These are phyloP conservation scores for Ganaspis brasiliensis DNA, from an alignment of 2,888 invertebrate genomes.

Conservation along the genomic window DNA sequence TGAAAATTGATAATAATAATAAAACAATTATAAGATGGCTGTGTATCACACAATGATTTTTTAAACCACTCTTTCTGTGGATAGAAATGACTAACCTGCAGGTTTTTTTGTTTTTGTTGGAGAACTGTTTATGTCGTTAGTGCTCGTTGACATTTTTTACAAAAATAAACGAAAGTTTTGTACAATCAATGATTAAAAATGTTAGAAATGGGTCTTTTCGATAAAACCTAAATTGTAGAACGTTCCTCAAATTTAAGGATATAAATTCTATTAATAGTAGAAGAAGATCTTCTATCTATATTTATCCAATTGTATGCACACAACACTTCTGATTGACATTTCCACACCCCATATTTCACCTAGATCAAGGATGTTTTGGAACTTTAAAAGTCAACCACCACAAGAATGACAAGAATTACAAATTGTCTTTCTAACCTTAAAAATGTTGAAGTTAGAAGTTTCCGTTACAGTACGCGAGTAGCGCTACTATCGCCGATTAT, in stretches of 20 bases:
- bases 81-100: slow-evolving; percentile 69
- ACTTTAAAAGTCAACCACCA: background rate
- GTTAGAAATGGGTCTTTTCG: background rate
- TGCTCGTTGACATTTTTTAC: slow-evolving; percentile 54
- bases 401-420: too few relatives aligned
- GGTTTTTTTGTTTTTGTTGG: slow-evolving; percentile 77
- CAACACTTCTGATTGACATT: slow-evolving; percentile 16
- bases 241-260: too few relatives aligned
- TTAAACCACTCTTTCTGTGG: slow-evolving; percentile 33
- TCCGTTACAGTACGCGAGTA: background rate
- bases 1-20: background rate
- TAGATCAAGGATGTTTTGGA: background rate
- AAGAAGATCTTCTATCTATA: too few relatives aligned
- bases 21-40: background rate
- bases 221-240: too few relatives aligned
- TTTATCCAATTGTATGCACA: slow-evolving; percentile 13
- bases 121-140: slow-evolving; percentile 67
- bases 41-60: background rate
- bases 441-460: background rate
- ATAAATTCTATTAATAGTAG: too few relatives aligned
- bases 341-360: slow-evolving; percentile 10
- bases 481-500: slow-evolving; percentile 14
- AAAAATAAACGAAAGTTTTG: background rate
- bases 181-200: background rate
- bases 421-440: background rate